Conservation (phyloP, 2,888 invertebrate species). For the Podotricha telesiphe region DNA sequence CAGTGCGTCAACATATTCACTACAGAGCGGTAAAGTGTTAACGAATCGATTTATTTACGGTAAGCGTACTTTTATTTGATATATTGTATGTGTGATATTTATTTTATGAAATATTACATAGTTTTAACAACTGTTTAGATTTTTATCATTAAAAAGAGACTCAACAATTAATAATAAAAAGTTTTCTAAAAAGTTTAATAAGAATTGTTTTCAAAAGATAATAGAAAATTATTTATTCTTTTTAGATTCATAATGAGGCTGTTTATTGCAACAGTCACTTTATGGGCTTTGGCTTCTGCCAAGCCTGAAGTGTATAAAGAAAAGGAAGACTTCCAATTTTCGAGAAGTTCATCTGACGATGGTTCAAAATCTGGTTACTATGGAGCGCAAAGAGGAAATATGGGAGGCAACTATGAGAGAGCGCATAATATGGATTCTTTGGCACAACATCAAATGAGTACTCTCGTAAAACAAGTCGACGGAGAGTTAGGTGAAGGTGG, state of each 20-base stretch:
- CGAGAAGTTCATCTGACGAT: slow-evolving; percentile 77
- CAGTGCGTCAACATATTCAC: slow-evolving; percentile 56
- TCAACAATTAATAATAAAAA: no score
- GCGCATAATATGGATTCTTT: slow-evolving; percentile 78
- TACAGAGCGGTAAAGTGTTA: slow-evolving; percentile 23
- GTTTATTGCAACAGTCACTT: slow-evolving; percentile 59
- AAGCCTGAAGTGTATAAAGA: slow-evolving; percentile 74
- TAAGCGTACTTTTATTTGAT: slow-evolving; percentile 25
- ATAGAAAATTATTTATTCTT: slow-evolving; percentile 5
- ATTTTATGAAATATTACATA: no score
- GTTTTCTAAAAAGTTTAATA: no score
- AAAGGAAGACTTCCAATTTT: slow-evolving; percentile 78
- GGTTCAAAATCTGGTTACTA: slow-evolving; percentile 75
- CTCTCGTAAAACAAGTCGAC: slow-evolving; percentile 68
- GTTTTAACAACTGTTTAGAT: no score
- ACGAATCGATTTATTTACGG: slow-evolving; percentile 15
- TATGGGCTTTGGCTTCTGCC: slow-evolving; percentile 62
- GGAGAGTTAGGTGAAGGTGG: slow-evolving; percentile 74
- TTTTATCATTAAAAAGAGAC: no score
- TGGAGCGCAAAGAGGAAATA: slow-evolving; percentile 78
- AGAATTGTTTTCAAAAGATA: no score
- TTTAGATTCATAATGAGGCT: slow-evolving; percentile 67
- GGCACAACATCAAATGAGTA: slow-evolving; percentile 78
- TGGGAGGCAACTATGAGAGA: slow-evolving; percentile 79
- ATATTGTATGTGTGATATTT: no score